Conservation (phyloP, 2,113 vertebrate species). For the Xiphophorus hellerii region DNA sequence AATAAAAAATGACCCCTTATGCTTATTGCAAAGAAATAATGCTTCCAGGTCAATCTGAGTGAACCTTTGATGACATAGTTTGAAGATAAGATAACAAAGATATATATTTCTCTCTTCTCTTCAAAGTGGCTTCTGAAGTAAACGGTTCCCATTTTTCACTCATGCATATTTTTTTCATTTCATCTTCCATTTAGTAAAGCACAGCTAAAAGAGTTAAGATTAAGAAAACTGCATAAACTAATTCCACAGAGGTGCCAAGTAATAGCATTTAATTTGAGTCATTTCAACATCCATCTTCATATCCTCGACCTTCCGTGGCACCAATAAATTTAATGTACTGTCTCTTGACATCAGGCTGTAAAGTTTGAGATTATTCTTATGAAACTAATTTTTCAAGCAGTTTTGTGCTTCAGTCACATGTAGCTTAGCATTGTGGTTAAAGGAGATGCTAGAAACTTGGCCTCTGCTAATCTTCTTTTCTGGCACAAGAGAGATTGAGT, state of each 20-base stretch:
- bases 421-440: neutral
- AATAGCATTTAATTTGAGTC: conserved; percentile 30
- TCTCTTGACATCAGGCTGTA: conserved; percentile 27
- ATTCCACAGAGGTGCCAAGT: conserved; percentile 23
- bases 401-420: conserved; percentile 37
- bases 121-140: conserved; percentile 9
- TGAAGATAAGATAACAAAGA: neutral
- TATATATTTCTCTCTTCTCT: neutral
- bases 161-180: conserved; percentile 26
- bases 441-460: neutral
- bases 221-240: conserved; percentile 9
- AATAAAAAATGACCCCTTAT: neutral
- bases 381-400: conserved; percentile 41
- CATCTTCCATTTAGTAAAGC: conserved; percentile 2
- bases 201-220: conserved; percentile 6
- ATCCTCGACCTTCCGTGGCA: conserved; percentile 19
- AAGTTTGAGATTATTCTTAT: conserved; percentile 14
- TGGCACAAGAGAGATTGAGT: too few relatives aligned
- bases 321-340: conserved; percentile 11
- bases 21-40: neutral
- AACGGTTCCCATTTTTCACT: conserved; percentile 25
- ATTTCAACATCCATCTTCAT: conserved; percentile 32
- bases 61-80: neutral
- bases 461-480: too few relatives aligned
- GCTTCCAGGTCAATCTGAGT: neutral